Evolutionary conservation across 1,140 invertebrate genomes (phyloP), one percentile per base, ranked within the genome.

Genomic region (Phenacoccus solenopsis): DNA sequence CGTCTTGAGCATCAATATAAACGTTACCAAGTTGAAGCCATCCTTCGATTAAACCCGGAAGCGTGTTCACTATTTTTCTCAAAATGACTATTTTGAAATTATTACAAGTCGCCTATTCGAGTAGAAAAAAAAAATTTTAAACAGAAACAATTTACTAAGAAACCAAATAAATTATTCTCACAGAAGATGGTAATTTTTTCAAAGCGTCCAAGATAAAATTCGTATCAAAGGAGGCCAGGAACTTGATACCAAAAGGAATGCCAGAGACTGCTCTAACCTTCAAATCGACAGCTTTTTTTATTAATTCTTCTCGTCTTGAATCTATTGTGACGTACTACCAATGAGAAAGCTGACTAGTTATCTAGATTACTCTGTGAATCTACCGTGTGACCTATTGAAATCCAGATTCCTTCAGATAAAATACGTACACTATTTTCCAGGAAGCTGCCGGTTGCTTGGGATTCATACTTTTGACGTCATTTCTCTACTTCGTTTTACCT

Each of bases 201-300:
- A 88, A 86, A 9, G 96, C 82, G 72, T 91, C 85, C 10, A 94
- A 77, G 24, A 95, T 80, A 73, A 97, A 90, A 78, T 94, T 90
- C 1, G 93, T 90, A 81, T 98, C 90, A 25, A 98, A 79, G 30
- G 81, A 76, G 16, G 84, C 81, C 7, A 94, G 81, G 76, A 95
- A 96, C 1, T 85, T 78, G 13, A 87, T 80, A 24, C 93, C 90
- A 74, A 90, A 90, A 0, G 87, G 82, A 61, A 87, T 77, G 1
- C 80, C 80, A 72, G 87, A 81, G 7, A 87, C 83, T 61, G 79
- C 76, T 28, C 83, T 79, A 70, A 90, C 82, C 76, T 93, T 89
- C 27, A 83, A 78, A 71, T 89, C 87, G 22, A 86, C 83, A 20
- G 91, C 87, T 73, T 87, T 84, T 74, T 89, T 87, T 1, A 96